Percentiles rank a stretch among this genome's conserved stretches.
Conservation (phyloP, 2,113 vertebrate genomes). For the Pheucticus melanocephalus region DNA sequence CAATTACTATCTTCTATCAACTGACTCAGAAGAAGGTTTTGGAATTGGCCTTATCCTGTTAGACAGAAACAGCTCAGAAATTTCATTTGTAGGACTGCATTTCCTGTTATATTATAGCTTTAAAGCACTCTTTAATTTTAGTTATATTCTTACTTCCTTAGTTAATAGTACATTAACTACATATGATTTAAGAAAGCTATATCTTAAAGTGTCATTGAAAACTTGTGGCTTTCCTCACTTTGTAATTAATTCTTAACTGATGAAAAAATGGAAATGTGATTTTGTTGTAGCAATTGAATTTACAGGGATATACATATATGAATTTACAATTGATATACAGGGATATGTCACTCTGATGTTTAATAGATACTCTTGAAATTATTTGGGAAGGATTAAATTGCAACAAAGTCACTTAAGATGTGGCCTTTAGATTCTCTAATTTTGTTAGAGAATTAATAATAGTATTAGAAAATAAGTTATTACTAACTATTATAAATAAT, state of each 20-base stretch:
- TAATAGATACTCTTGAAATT: not conserved
- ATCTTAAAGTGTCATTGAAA: slow-evolving; percentile 29
- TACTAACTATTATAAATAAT: not conserved
- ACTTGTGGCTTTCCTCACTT: slow-evolving; percentile 40
- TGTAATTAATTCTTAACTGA: slow-evolving; percentile 32
- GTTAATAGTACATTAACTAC: slow-evolving; percentile 27
- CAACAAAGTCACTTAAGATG: not conserved
- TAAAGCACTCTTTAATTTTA: slow-evolving; percentile 20
- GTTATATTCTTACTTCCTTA: not conserved
- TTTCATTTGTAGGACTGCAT: not conserved
- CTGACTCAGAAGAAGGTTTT: not conserved
- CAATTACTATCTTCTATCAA: not conserved
- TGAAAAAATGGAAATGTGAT: not conserved
- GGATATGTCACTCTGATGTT: not conserved
- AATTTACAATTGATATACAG: not conserved
- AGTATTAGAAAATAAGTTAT: slow-evolving; percentile 14
- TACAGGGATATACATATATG: not conserved
- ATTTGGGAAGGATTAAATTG: slow-evolving; percentile 15
- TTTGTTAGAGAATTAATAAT: not conserved
- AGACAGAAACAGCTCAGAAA: not conserved
- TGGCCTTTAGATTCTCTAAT: slow-evolving; percentile 16
- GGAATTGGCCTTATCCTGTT: not conserved
- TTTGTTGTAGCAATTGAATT: slow-evolving; percentile 16
- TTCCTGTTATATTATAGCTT: not conserved
- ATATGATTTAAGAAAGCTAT: slow-evolving; percentile 32